Percentiles rank a stretch among this genome's conserved stretches.
phyloP scores from a whole-genome alignment of 2,797 vertebrate species.

The Tenualosa thibaudeaui region DNA sequence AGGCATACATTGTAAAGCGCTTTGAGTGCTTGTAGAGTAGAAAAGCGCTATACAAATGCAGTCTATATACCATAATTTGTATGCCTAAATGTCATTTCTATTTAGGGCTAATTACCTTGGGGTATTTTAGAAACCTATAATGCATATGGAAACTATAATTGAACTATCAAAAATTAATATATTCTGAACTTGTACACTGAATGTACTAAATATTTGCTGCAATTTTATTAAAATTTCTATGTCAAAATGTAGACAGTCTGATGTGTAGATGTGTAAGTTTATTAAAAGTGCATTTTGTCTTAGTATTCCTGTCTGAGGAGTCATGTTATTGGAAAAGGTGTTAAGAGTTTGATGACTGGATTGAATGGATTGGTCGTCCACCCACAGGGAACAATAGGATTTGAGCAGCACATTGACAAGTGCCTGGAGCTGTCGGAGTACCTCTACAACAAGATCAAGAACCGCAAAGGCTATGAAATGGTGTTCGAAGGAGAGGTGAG shows the following conservation, averaged over 20 bases:
- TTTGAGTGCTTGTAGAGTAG: too few relatives aligned
- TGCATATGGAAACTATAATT: background rate
- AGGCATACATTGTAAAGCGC: too few relatives aligned
- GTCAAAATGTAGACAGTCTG: too few relatives aligned
- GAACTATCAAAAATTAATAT: background rate
- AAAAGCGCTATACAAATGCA: too few relatives aligned
- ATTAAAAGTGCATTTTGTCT: background rate
- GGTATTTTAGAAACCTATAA: background rate
- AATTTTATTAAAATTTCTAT: too few relatives aligned
- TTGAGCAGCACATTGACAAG: slow-evolving; percentile 97
- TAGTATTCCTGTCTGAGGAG: background rate
- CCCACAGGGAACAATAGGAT: slow-evolving; percentile 90
- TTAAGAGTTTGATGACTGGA: background rate
- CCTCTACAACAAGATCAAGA: slow-evolving; percentile 95
- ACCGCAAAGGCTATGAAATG: slow-evolving; percentile 95
- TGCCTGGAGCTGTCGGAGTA: slow-evolving; percentile 95
- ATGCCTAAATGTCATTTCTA: too few relatives aligned
- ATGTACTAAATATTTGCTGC: background rate
- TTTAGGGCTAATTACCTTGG: background rate
- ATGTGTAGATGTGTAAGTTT: too few relatives aligned
- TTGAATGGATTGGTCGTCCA: background rate
- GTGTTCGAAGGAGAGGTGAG: slow-evolving; percentile 95
- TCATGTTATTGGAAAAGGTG: background rate
- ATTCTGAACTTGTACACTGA: background rate
- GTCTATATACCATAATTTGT: too few relatives aligned